Conservation (phyloP, 2,797 vertebrate genomes). For the Dallia pectoralis region DNA sequence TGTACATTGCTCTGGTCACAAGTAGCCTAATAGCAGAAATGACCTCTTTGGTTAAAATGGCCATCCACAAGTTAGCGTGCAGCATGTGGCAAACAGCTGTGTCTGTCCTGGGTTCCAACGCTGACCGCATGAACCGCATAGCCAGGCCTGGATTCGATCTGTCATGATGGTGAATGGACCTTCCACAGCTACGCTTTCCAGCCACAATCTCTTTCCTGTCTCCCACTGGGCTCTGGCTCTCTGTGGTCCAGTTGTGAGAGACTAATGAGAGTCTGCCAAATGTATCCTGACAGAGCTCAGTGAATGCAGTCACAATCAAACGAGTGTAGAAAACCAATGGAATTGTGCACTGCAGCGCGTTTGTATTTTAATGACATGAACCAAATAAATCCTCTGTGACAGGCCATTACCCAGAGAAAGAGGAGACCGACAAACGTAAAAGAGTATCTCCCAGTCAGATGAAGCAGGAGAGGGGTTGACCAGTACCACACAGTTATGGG, state of each 20-base stretch:
- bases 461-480: constrained; percentile 36
- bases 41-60: neutral
- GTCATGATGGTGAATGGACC: neutral
- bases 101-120: neutral
- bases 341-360: constrained; percentile 16
- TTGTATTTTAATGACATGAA: constrained; percentile 17
- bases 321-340: constrained; percentile 10
- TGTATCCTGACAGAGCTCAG: constrained; percentile 20
- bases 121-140: neutral
- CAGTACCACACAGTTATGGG: constrained; percentile 26
- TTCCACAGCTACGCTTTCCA: neutral
- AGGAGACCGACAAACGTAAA: constrained; percentile 32
- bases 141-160: neutral
- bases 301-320: constrained; percentile 9
- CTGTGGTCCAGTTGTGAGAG: neutral
- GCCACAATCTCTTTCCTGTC: constrained; percentile 6
- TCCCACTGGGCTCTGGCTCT: neutral
- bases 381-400: constrained; percentile 17
- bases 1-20: too few species aligned
- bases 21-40: neutral
- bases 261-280: constrained; percentile 19
- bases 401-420: constrained; percentile 32
- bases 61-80: neutral
- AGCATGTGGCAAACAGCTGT: neutral
- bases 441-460: constrained; percentile 22